phyloP scores from a whole-genome alignment of 2,888 invertebrate genomes.

The Acrobasis consociella region DNA sequence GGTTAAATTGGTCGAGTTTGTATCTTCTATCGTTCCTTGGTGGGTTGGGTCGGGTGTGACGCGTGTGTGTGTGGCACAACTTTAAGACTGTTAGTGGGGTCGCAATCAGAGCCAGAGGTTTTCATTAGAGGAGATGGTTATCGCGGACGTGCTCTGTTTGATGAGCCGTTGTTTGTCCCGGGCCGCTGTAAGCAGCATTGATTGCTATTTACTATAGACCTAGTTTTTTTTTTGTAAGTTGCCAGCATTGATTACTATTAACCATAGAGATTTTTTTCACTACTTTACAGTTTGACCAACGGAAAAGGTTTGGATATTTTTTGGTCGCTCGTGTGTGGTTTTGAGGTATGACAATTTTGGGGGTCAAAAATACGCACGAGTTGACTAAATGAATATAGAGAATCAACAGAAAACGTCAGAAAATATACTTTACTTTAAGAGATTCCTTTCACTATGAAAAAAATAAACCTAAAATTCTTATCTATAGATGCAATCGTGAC shows the following conservation, averaged over 20 bases:
- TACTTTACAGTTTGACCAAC: too few species aligned
- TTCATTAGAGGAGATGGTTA: conserved; percentile 79
- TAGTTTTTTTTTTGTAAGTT: not conserved
- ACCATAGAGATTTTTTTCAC: not conserved
- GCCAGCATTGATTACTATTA: conserved; percentile 21
- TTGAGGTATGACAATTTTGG: not conserved
- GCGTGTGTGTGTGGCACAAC: conserved; percentile 66
- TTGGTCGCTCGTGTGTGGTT: not conserved
- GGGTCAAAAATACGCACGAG: not conserved
- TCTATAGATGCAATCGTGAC: too few species aligned
- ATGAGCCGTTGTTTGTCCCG: conserved; percentile 55
- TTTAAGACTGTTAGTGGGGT: conserved; percentile 79
- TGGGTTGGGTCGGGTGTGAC: conserved; percentile 51
- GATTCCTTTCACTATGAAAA: too few species aligned
- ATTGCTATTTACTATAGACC: conserved; percentile 14
- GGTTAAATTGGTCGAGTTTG: conserved; percentile 45
- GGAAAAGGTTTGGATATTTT: not conserved
- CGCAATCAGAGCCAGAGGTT: conserved; percentile 77
- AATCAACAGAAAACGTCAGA: too few species aligned
- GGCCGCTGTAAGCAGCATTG: conserved; percentile 23
- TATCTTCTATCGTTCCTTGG: conserved; percentile 63
- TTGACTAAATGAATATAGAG: not conserved
- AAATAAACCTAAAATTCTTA: too few species aligned
- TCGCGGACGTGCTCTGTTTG: conserved; percentile 71
- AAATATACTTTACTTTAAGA: too few species aligned